phyloP scores from a whole-genome alignment of 1,140 invertebrate genomes.

The Panagrolaimus sp. region DNA sequence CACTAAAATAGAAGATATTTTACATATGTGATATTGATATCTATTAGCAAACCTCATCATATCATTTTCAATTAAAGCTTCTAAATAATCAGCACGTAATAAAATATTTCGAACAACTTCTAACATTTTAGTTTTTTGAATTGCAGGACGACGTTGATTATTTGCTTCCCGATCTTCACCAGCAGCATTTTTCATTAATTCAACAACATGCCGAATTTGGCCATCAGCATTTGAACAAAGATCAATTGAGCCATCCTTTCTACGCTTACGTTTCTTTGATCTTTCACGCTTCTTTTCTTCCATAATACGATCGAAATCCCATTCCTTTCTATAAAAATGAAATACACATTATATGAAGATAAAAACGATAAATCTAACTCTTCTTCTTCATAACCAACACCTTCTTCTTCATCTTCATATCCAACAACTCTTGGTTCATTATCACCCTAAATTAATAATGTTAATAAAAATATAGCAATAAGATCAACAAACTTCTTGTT shows the following conservation, averaged over 20 bases:
- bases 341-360: not conserved
- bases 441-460: not conserved
- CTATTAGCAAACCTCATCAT: conserved; percentile 42
- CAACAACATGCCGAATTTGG: conserved; percentile 41
- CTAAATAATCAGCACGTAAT: conserved; percentile 46
- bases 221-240: conserved; percentile 55
- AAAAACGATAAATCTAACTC: no score
- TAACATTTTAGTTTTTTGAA: conserved; percentile 52
- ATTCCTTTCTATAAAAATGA: conserved; percentile 15
- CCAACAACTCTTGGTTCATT: conserved; percentile 1
- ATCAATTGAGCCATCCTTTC: conserved; percentile 42
- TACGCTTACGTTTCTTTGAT: conserved; percentile 10
- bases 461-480: not conserved
- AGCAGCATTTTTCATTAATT: conserved; percentile 49
- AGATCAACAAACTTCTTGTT: not conserved
- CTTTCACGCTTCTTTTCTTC: conserved; percentile 39
- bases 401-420: conserved; percentile 23
- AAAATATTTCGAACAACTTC: conserved; percentile 36
- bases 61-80: conserved; percentile 52
- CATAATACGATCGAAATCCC: conserved; percentile 42
- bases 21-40: conserved; percentile 46
- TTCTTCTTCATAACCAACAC: no score
- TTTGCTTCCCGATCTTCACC: conserved; percentile 50
- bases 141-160: conserved; percentile 42
- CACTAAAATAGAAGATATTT: not conserved